Percentiles rank a stretch among this genome's conserved stretches.
Evolutionary conservation across 2,797 vertebrate genomes (phyloP).

Genomic region (Leucoraja ocellata): DNA sequence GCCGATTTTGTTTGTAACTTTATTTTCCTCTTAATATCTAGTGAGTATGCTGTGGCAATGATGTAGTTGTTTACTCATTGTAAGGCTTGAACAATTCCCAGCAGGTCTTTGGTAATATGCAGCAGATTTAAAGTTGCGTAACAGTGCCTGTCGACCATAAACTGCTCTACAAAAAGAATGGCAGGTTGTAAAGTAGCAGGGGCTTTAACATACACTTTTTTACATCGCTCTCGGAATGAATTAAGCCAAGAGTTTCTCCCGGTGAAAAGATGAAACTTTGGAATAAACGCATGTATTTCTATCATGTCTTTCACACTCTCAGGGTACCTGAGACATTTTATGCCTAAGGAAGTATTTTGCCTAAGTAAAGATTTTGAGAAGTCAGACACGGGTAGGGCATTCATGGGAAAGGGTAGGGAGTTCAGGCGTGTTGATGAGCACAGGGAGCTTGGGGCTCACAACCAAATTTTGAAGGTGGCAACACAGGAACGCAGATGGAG

Average conservation of each 20-base stretch:
- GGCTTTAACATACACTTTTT: not conserved
- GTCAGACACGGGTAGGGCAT: no score
- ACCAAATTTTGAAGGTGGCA: no score
- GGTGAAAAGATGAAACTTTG: not conserved
- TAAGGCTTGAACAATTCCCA: not conserved
- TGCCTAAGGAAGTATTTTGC: no score
- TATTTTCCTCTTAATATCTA: not conserved
- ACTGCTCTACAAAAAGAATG: not conserved
- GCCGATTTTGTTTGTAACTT: not conserved
- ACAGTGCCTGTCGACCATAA: not conserved
- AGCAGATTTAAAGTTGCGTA: not conserved
- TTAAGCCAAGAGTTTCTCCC: not conserved
- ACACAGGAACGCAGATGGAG: no score
- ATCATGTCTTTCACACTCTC: no score
- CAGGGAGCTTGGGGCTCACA: no score
- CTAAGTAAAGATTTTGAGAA: no score
- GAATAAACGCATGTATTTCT: not conserved
- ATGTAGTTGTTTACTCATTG: not conserved
- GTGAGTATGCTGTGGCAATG: not conserved
- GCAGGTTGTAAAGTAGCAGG: not conserved
- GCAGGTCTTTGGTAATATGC: not conserved
- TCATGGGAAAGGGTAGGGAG: no score
- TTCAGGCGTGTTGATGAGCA: no score
- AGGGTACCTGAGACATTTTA: no score
- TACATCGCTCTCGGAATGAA: not conserved